These are phyloP conservation scores for Zalophus californianus DNA, from an alignment of 2,797 vertebrate species.

Conservation along the genomic window DNA sequence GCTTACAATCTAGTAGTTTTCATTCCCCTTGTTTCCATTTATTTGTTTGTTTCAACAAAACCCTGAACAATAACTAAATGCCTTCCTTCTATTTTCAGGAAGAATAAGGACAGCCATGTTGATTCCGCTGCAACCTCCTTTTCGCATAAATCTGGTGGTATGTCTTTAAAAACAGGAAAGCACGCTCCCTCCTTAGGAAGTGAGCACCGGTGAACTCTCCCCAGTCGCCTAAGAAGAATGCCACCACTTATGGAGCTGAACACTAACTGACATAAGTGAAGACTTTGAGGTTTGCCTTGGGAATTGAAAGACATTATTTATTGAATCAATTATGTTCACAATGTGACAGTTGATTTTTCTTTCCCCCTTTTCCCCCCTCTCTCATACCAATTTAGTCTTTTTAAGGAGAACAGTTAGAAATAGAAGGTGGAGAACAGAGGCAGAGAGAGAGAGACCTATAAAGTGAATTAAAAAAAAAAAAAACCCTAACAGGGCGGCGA, in stretches of 20 bases:
- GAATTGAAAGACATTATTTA: constrained; percentile 80
- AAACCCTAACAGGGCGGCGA: constrained; percentile 67
- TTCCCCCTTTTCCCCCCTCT: neutral
- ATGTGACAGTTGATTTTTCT: constrained; percentile 73
- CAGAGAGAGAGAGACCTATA: constrained; percentile 64
- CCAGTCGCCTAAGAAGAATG: constrained; percentile 61
- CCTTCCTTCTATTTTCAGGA: neutral
- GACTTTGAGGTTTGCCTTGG: constrained; percentile 74
- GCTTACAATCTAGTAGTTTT: neutral
- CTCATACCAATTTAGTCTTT: constrained; percentile 56
- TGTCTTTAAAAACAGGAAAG: constrained; percentile 59
- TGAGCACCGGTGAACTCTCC: neutral
- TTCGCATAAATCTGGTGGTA: constrained; percentile 19
- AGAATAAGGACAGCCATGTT: constrained; percentile 10
- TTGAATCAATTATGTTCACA: constrained; percentile 82
- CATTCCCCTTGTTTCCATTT: neutral
- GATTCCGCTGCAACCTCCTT: constrained; percentile 7
- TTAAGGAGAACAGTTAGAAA: constrained; percentile 60
- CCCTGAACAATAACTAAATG: neutral
- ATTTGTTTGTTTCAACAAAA: constrained; percentile 23
- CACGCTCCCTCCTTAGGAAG: constrained; percentile 12
- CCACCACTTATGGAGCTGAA: constrained; percentile 68
- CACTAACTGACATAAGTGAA: constrained; percentile 75
- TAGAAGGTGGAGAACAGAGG: neutral
- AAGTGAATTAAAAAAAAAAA: constrained; percentile 59